These are phyloP conservation scores for Parelbella ahira DNA, from an alignment of 2,888 invertebrate genomes.

Conservation along the genomic window DNA sequence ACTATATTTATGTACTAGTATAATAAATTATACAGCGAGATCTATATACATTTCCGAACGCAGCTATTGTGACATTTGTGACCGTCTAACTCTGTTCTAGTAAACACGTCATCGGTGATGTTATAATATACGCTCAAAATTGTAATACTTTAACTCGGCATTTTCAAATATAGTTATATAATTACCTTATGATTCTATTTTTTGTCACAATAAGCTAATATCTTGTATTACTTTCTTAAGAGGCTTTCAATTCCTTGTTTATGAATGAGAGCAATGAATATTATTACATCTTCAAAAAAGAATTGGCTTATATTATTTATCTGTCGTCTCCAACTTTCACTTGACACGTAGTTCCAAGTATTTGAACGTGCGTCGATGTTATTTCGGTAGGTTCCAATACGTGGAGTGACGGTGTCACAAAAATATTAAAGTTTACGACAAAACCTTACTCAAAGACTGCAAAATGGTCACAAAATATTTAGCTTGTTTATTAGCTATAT, in stretches of 20 bases:
- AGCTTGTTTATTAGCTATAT: constrained; percentile 48
- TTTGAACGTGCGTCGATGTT: constrained; percentile 30
- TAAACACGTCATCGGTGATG: constrained; percentile 64
- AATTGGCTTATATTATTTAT: too few relatives aligned
- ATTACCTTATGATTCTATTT: too few relatives aligned
- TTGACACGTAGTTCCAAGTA: constrained; percentile 9
- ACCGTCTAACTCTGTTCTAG: too few relatives aligned
- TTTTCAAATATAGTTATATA: too few relatives aligned
- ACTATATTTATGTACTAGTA: too few relatives aligned
- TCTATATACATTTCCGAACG: constrained; percentile 46
- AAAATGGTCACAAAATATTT: constrained; percentile 72
- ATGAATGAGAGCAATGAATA: too few relatives aligned
- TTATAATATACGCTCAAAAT: constrained; percentile 46
- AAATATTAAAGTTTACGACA: constrained; percentile 38
- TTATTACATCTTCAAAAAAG: too few relatives aligned
- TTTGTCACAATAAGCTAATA: too few relatives aligned
- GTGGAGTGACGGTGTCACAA: constrained; percentile 30
- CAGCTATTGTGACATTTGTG: constrained; percentile 34
- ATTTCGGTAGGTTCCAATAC: constrained; percentile 25
- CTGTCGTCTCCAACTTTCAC: constrained; percentile 13
- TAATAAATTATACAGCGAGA: too few relatives aligned
- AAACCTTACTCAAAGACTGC: constrained; percentile 45
- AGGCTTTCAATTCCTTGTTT: too few relatives aligned
- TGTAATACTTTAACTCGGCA: not conserved
- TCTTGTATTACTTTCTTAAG: too few relatives aligned